Evolutionary conservation across 2,797 vertebrate genomes (phyloP), one percentile per base, ranked within the genome.

Genomic region (Kryptolebias ocellatus): DNA sequence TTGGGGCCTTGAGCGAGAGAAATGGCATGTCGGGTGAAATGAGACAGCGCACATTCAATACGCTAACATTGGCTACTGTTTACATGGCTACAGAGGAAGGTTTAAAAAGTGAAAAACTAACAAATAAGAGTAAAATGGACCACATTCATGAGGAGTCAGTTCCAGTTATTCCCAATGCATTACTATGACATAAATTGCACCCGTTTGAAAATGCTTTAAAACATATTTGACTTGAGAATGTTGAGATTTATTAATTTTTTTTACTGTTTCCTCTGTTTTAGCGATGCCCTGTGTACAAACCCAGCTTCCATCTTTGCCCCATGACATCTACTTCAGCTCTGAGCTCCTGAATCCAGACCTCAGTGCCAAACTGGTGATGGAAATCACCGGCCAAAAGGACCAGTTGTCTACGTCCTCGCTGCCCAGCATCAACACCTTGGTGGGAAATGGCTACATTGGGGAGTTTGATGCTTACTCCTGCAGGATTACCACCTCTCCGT

Each of bases 261-360:
- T 53, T 14, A 44, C 18, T 57, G n/a, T 75, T 2, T 83, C 12
- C 54, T 92, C 60, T 86, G 61, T 84, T 79, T 55, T 86, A 98
- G 97, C 94, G 72, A 99, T 99, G 97, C 96, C 97, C 95, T 98
- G 97, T 93, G 95, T 98, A 87, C 96, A 98, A 95, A 93, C 95
- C 5, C 97, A 98, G 83, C 94, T 94, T 94, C 92, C 94, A 87
- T 94, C 93, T 70, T 78, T 93, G 89, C 91, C 92, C 18, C 95
- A 96, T 83, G 95, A 94, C 87, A 90, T 75, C 86, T 89, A 81
- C 87, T 95, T 95, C 88, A 90, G 90, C 60, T 81, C 93, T 14
- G 96, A 97, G 69, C 90, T 95, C 82, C 83, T 97, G 83, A 96
- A 90, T 83, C 85, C 94, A 4, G 97, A 96, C 64, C 88, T 95